Base-by-base conservation (phyloP, 2,113 vertebrate species). In the Phaetusa simplex region DNA sequence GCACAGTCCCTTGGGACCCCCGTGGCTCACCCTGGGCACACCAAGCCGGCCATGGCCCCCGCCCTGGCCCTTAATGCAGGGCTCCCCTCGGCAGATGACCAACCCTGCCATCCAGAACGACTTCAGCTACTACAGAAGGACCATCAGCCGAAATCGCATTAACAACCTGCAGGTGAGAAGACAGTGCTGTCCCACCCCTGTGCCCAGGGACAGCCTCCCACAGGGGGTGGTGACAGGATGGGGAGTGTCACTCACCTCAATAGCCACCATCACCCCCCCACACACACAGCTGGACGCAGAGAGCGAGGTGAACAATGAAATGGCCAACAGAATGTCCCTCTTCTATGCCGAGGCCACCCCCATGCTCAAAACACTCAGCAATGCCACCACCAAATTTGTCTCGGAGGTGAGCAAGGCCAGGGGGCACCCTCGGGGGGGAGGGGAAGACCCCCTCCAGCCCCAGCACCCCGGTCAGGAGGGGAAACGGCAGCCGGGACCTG, bases 281-380 rank as follows among this genome's bases (percentile, higher is more conserved):
- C 47, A 21, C 5, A 21, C 5, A 1, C 98, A 99, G 99, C 96
- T 99, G 97, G 99, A 99, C 1, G 98, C 98, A 0, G 99, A 99
- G 97, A 99, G 99, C 7, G 99, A 99, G 92, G 99, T 99, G 26
- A 99, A 99, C 98, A 99, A 99, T 0, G 99, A 99, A 97, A 99
- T 99, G 99, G 99, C 99, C 97, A 99, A 99, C 96, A 98, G 99
- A 93, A 99, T 99, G 99, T 99, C 99, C 7, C 98, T 99, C 53
- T 99, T 99, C 97, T 99, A 99, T 0, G 99, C 99, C 1, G 99
- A 99, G 93, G 99, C 99, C 55, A 99, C 99, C 12, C 99, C 99
- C n/a, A 99, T 99, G 99, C 98, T 99, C 97, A 99, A 99, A 98
- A 99, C 99, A 0, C 98, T 99, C 96, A 99, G 99, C 97, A 99